Conservation (phyloP, 2,888 invertebrate genomes). For the Neoscelio sp. region DNA sequence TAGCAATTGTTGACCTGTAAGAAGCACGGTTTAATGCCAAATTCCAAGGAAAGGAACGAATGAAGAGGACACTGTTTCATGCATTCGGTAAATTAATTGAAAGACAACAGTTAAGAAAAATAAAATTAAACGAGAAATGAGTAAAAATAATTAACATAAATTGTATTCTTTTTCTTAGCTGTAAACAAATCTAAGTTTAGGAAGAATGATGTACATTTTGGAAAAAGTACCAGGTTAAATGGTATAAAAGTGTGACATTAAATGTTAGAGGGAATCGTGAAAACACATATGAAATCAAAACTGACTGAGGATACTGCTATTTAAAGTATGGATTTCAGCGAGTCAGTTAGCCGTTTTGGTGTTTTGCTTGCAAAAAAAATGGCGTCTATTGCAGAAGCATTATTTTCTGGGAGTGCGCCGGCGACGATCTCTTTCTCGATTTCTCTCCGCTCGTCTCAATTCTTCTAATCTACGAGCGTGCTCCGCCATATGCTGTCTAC, state of each 20-base stretch:
- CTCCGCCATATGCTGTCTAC: constrained; percentile 94
- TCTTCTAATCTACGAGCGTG: constrained; percentile 92
- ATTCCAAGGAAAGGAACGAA: constrained; percentile 68
- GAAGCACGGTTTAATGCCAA: constrained; percentile 80
- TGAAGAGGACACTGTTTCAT: constrained; percentile 34
- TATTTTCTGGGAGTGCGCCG: constrained; percentile 78
- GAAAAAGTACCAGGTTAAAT: constrained; percentile 28
- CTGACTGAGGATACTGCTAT: constrained; percentile 57
- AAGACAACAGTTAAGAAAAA: too few relatives aligned
- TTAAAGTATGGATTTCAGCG: constrained; percentile 37
- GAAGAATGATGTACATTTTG: neutral
- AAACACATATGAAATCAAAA: constrained; percentile 51
- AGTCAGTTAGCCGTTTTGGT: constrained; percentile 50
- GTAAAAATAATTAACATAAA: constrained; percentile 32
- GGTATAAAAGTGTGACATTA: constrained; percentile 15
- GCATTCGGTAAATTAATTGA: too few relatives aligned
- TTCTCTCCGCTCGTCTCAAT: constrained; percentile 85
- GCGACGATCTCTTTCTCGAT: constrained; percentile 81
- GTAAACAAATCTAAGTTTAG: too few relatives aligned
- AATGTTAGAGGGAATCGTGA: constrained; percentile 33
- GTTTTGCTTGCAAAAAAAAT: constrained; percentile 54
- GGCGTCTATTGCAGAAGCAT: constrained; percentile 62
- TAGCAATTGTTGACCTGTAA: constrained; percentile 78
- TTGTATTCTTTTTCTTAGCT: too few relatives aligned
- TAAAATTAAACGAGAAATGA: constrained; percentile 1